These are phyloP conservation scores for Watsonalla cultraria DNA, from an alignment of 2,888 invertebrate genomes.

Conservation along the genomic window DNA sequence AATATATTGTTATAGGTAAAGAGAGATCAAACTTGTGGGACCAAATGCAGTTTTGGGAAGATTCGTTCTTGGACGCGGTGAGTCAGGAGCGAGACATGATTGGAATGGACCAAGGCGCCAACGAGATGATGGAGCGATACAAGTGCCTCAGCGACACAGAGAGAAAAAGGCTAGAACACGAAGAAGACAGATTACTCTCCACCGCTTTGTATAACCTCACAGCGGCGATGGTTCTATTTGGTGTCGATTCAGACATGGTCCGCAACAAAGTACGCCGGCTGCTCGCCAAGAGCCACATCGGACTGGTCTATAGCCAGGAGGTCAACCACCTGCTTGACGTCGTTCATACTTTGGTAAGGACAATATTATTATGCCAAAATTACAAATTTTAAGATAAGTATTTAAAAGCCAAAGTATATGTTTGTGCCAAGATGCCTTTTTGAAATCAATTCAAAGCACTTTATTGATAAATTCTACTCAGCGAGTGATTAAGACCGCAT, in stretches of 20 bases:
- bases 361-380: too few species aligned
- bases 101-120: slow-evolving; percentile 99
- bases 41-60: slow-evolving; percentile 99
- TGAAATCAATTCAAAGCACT: too few species aligned
- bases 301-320: slow-evolving; percentile 97
- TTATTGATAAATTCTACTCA: too few species aligned
- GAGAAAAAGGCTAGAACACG: slow-evolving; percentile 96
- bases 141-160: slow-evolving; percentile 95
- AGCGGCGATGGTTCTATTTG: slow-evolving; percentile 96
- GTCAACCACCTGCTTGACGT: slow-evolving; percentile 97
- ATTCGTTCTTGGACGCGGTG: slow-evolving; percentile 98
- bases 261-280: slow-evolving; percentile 93
- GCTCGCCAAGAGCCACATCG: slow-evolving; percentile 98
- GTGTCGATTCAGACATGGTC: slow-evolving; percentile 89
- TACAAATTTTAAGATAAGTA: too few species aligned
- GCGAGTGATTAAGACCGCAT: too few species aligned
- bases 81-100: slow-evolving; percentile 98
- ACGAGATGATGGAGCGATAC: slow-evolving; percentile 99
- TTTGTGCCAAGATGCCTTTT: too few species aligned
- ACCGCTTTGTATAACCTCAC: slow-evolving; percentile 98
- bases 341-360: slow-evolving; percentile 92
- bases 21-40: slow-evolving; percentile 96
- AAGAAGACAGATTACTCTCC: slow-evolving; percentile 96
- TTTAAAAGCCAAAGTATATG: too few species aligned
- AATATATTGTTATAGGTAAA: slow-evolving; percentile 70